These are phyloP conservation scores for Choristoneura fumiferana DNA, from an alignment of 1,140 invertebrate species.

Conservation along the genomic window DNA sequence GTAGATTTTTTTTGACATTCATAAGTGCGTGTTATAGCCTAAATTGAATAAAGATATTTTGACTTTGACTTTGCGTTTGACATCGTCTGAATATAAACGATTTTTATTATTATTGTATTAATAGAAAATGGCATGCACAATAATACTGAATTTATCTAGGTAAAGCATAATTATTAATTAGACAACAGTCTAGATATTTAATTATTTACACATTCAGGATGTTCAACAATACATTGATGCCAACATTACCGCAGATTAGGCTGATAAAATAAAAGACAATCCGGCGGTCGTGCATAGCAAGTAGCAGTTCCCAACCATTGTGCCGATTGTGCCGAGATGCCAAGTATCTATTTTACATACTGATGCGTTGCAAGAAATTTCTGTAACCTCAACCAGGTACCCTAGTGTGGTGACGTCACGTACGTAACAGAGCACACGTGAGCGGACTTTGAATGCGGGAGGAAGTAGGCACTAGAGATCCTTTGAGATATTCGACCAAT, in stretches of 20 bases:
- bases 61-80: too few species aligned
- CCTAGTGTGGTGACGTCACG: constrained; percentile 39
- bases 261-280: constrained; percentile 6
- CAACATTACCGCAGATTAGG: background rate
- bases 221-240: too few species aligned
- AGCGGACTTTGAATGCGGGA: constrained; percentile 36
- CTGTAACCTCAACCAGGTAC: constrained; percentile 24
- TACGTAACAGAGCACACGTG: constrained; percentile 41
- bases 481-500: constrained; percentile 41
- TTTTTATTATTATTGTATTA: too few species aligned
- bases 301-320: constrained; percentile 9
- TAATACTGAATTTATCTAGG: too few species aligned
- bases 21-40: too few species aligned
- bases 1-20: too few species aligned
- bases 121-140: too few species aligned
- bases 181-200: too few species aligned
- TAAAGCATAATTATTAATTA: too few species aligned
- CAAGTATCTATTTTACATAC: constrained; percentile 36
- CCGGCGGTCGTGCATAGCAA: background rate
- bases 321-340: constrained; percentile 7
- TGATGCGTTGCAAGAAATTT: constrained; percentile 27
- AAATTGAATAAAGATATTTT: too few species aligned
- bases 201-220: too few species aligned
- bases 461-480: constrained; percentile 23
- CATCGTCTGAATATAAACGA: too few species aligned